Evolutionary conservation across 1,140 invertebrate species (phyloP).

Genomic region (Atta cephalotes): DNA sequence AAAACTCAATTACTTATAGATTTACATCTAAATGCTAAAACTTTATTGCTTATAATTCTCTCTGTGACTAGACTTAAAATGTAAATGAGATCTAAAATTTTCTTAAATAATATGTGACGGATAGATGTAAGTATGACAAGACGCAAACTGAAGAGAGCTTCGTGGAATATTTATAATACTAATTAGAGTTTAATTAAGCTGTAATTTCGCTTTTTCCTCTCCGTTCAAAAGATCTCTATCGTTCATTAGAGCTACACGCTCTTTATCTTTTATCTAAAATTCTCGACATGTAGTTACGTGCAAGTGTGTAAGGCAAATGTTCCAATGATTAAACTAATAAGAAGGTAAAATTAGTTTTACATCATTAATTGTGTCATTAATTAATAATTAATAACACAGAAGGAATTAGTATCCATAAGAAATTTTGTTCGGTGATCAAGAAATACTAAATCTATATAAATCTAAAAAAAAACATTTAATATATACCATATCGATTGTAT

Average conservation of each 20-base stretch:
- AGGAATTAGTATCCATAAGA: no score
- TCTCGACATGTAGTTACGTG: neutral
- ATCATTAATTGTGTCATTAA: no score
- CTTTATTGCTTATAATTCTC: slow-evolving; percentile 52
- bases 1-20: slow-evolving; percentile 39
- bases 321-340: no score
- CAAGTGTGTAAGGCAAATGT: neutral
- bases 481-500: no score
- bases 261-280: neutral
- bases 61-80: slow-evolving; percentile 19
- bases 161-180: neutral
- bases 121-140: neutral
- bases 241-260: neutral
- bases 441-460: no score
- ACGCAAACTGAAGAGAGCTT: neutral
- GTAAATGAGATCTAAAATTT: slow-evolving; percentile 28
- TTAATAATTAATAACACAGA: no score
- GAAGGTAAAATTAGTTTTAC: no score
- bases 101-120: slow-evolving; percentile 15
- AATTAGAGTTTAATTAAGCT: slow-evolving; percentile 33
- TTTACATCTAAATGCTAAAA: slow-evolving; percentile 49
- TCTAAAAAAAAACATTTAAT: no score
- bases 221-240: neutral
- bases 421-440: no score
- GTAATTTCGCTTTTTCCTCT: neutral